phyloP scores from a whole-genome alignment of 2,113 vertebrate species.

The Panthera uncia region DNA sequence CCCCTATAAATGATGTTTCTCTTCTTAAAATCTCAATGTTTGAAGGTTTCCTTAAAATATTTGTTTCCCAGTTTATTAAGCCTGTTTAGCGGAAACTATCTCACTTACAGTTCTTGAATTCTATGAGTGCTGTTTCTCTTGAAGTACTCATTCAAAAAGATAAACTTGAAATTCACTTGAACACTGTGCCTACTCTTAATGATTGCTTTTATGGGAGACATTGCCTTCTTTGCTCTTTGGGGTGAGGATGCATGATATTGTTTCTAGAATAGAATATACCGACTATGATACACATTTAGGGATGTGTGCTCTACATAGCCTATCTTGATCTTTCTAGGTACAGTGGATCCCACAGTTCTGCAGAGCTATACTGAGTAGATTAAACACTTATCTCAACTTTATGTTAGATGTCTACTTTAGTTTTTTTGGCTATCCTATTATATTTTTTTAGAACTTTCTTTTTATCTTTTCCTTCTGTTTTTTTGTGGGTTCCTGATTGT shows the following conservation, averaged over 20 bases:
- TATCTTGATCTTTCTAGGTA: not conserved
- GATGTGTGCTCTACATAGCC: not conserved
- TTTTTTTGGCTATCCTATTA: not conserved
- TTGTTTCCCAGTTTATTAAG: not conserved
- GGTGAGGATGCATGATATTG: not conserved
- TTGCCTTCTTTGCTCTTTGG: not conserved
- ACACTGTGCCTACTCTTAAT: not conserved
- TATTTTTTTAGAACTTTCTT: not conserved
- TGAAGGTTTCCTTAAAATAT: conserved; percentile 14
- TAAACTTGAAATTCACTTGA: not conserved
- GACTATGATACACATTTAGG: not conserved
- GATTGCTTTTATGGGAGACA: not conserved
- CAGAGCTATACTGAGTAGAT: not conserved
- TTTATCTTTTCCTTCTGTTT: not conserved
- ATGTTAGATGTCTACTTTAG: not conserved
- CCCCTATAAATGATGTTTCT: not conserved
- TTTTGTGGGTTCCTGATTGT: not conserved
- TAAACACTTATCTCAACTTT: not conserved
- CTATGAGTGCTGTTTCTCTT: not conserved
- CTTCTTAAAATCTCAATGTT: not conserved
- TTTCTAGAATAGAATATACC: not conserved
- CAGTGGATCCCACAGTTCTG: not conserved
- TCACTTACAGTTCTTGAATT: not conserved
- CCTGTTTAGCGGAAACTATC: not conserved
- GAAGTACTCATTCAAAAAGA: not conserved